Base-by-base conservation (phyloP, 2,888 invertebrate species). In the Cataglyphis cursor region DNA sequence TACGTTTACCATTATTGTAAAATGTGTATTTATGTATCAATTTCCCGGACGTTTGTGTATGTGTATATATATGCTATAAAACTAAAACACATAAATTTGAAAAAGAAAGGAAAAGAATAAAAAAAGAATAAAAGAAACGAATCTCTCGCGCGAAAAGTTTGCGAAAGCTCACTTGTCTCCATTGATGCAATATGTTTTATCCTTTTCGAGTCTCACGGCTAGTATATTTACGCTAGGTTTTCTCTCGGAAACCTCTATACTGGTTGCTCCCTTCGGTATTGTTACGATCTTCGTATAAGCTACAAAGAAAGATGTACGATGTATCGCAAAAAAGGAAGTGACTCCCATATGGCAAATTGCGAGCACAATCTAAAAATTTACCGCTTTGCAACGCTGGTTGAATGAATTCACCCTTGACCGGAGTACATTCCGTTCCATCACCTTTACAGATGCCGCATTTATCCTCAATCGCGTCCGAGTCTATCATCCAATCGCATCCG, bases 401-500 rank as follows among this genome's bases (percentile, higher is more conserved):
- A 9, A 44, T 66, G 31, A 24, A 97, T 83, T 95, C 93, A 18
- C 96, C 96, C 85, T 96, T 96, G 82, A 97, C 96, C 41, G 97
- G 97, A 91, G 97, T 97, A 94, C 98, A 98, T 84, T 97, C 97
- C 21, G 97, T 97, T 12, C 98, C 98, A 93, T 97, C 97, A 6
- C 98, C 98, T 90, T 97, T 97, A 93, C 98, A 98, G 73, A 98
- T 96, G 8, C 98, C 98, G 94, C 98, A 98, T 66, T 97, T 96
- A 95, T 98, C 98, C 92, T 98, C 98, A 90, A 96, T 96, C 44
- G 97, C 96, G 75, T 96, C 96, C 0, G 98, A 98, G 93, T 97
- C 97, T 68, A 98, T 97, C 76, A 96, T 95, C 98, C 98, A 98
- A 95, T 98, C 98, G 95, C 98, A 98, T n/a, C 98, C 98, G 75